These are phyloP conservation scores for Psilopogon haemacephalus DNA, from an alignment of 2,113 vertebrate species.

Conservation along the genomic window DNA sequence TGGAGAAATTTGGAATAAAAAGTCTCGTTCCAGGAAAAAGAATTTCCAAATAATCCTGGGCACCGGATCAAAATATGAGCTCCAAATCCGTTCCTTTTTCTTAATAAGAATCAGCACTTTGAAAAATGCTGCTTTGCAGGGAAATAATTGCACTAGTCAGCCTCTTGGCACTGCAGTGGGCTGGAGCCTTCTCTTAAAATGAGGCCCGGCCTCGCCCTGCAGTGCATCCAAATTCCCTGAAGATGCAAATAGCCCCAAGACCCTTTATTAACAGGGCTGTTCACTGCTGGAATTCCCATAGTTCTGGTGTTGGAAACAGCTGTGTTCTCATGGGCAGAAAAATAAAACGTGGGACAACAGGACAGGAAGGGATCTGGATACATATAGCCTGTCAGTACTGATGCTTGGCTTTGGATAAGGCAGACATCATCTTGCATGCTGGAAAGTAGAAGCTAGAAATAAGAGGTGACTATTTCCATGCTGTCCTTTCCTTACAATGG, in stretches of 20 bases:
- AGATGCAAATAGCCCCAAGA: constrained; percentile 20
- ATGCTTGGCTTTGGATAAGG: not conserved
- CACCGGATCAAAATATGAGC: constrained; percentile 52
- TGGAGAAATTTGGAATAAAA: constrained; percentile 69
- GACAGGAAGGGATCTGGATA: not conserved
- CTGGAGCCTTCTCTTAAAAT: constrained; percentile 53
- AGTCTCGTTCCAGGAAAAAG: constrained; percentile 71
- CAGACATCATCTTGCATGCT: not conserved
- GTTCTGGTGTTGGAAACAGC: not conserved
- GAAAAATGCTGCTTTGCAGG: constrained; percentile 56
- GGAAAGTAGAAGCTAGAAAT: not conserved
- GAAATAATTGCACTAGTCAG: constrained; percentile 67
- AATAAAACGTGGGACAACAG: not conserved
- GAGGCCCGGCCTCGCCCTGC: constrained; percentile 41
- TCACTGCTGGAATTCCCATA: not conserved
- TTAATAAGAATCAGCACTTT: constrained; percentile 74
- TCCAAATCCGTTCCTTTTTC: constrained; percentile 68
- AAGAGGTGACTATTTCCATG: not conserved
- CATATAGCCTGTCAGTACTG: not conserved
- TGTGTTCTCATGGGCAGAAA: not conserved
- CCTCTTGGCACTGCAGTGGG: constrained; percentile 31
- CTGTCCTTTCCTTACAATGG: not conserved
- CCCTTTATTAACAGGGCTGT: not conserved
- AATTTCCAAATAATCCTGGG: constrained; percentile 70
- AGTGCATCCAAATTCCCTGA: not conserved